phyloP scores from a whole-genome alignment of 2,797 vertebrate genomes.

The Rhinella marina region DNA sequence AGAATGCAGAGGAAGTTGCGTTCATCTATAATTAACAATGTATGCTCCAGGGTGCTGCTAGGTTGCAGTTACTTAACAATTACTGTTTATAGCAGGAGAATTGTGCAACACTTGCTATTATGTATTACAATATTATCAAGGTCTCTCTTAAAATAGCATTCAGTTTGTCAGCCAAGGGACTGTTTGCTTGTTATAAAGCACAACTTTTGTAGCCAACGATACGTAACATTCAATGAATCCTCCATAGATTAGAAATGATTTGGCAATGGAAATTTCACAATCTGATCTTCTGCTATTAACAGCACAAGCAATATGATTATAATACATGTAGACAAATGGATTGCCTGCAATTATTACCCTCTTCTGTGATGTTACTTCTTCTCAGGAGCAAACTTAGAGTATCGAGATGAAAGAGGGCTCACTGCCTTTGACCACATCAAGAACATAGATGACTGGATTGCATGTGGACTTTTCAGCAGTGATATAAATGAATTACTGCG shows the following conservation, averaged over 20 bases:
- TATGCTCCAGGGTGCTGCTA: neutral
- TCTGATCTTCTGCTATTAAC: neutral
- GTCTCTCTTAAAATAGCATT: constrained; percentile 35
- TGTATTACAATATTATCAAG: constrained; percentile 13
- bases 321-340: neutral
- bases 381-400: constrained; percentile 56
- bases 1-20: neutral
- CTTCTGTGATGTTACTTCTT: constrained; percentile 35
- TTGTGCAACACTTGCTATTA: constrained; percentile 6
- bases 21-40: neutral
- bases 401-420: constrained; percentile 37
- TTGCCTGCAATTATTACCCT: neutral
- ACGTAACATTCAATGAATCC: constrained; percentile 36
- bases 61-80: neutral
- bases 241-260: constrained; percentile 35
- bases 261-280: constrained; percentile 5
- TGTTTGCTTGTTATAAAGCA: constrained; percentile 14
- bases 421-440: constrained; percentile 61
- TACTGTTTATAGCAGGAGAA: constrained; percentile 4
- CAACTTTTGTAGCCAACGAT: constrained; percentile 3
- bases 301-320: neutral
- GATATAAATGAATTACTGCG: constrained; percentile 58
- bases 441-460: constrained; percentile 56
- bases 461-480: constrained; percentile 58
- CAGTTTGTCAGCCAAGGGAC: constrained; percentile 21